phyloP scores from a whole-genome alignment of 2,888 invertebrate species.

The Mylabris sibirica region DNA sequence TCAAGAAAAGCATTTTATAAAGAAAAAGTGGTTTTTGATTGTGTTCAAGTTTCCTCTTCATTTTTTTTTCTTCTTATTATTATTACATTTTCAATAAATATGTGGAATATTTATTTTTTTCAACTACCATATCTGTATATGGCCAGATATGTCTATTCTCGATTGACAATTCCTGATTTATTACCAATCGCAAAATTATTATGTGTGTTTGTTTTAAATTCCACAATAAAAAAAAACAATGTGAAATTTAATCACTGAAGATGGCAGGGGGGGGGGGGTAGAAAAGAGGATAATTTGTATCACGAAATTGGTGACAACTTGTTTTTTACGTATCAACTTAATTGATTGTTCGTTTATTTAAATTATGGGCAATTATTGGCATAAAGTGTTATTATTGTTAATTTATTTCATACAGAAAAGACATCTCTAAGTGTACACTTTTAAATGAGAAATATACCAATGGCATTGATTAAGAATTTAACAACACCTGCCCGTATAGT shows the following conservation, averaged over 20 bases:
- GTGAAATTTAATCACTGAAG: background rate
- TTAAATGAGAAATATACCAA: conserved; percentile 9
- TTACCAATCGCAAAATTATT: conserved; percentile 43
- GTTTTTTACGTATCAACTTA: background rate
- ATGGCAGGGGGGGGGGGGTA: too few relatives aligned
- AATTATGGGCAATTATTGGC: conserved; percentile 1
- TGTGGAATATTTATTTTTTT: too few relatives aligned
- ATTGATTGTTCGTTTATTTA: background rate
- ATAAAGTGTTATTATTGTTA: background rate
- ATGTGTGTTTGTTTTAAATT: conserved; percentile 27
- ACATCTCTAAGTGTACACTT: background rate
- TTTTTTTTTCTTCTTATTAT: background rate
- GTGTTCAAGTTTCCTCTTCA: background rate
- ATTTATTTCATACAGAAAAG: background rate
- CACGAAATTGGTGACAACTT: background rate
- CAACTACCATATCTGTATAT: background rate
- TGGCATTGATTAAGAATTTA: conserved; percentile 5
- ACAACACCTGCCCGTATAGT: background rate
- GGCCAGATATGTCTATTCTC: background rate
- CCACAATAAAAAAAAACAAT: background rate
- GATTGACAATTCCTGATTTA: conserved; percentile 44
- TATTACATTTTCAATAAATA: background rate
- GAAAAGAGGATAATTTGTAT: background rate
- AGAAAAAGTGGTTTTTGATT: background rate
- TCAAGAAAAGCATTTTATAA: background rate